These are phyloP conservation scores for Troglohyphantes excavatus DNA, from an alignment of 2,888 invertebrate genomes.

Conservation along the genomic window DNA sequence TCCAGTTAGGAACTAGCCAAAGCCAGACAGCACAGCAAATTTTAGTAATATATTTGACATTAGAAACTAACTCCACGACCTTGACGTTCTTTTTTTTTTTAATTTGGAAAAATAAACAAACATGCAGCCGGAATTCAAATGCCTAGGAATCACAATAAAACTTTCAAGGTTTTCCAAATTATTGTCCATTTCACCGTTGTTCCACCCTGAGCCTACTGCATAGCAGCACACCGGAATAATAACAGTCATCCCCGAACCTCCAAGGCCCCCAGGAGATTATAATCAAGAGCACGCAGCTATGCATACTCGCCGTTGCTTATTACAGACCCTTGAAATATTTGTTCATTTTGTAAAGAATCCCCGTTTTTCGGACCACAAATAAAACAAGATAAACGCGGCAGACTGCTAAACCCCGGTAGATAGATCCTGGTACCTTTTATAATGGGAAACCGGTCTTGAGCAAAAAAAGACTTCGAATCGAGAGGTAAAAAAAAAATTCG, in stretches of 20 bases:
- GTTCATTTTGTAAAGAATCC: constrained; percentile 46
- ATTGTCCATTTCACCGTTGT: no score
- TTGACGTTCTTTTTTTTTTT: no score
- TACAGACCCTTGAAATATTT: constrained; percentile 14
- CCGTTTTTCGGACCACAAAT: neutral
- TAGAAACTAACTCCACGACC: no score
- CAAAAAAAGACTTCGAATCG: constrained; percentile 16
- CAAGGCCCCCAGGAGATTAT: neutral
- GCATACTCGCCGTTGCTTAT: neutral
- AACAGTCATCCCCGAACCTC: neutral
- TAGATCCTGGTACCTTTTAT: constrained; percentile 65
- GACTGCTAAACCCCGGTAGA: constrained; percentile 47
- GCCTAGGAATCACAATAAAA: no score
- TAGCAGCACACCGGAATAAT: neutral
- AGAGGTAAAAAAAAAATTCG: neutral
- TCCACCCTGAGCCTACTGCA: no score
- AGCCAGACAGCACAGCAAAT: no score
- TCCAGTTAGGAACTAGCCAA: no score
- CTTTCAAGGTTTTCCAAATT: no score
- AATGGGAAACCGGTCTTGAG: constrained; percentile 57
- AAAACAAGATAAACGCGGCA: constrained; percentile 2
- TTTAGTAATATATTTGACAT: no score
- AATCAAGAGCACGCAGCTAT: neutral
- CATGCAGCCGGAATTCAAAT: no score
- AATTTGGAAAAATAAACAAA: no score